phyloP scores from a whole-genome alignment of 2,797 vertebrate genomes.

The Melanotaenia parkinsoni region DNA sequence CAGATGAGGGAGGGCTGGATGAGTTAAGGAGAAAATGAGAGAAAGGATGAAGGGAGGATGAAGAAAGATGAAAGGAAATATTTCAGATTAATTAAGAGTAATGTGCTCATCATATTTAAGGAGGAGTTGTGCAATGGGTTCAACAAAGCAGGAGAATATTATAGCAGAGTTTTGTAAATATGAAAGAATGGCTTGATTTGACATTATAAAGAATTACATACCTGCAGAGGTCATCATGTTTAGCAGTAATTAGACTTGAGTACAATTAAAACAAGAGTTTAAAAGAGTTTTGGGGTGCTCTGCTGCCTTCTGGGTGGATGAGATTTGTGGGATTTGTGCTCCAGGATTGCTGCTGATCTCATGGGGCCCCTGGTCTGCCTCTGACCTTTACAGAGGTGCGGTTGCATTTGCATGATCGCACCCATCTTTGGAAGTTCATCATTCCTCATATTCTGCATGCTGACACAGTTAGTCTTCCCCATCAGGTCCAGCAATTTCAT shows the following conservation, averaged over 20 bases:
- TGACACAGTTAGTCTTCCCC: no score
- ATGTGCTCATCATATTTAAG: slow-evolving; percentile 57
- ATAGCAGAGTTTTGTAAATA: slow-evolving; percentile 35
- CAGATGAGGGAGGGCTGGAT: slow-evolving; percentile 12
- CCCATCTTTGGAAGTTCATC: no score
- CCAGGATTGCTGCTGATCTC: no score
- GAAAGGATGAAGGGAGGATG: slow-evolving; percentile 22
- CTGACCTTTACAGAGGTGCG: no score
- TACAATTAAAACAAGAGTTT: slow-evolving; percentile 21
- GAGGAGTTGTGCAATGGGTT: slow-evolving; percentile 40
- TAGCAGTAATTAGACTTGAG: slow-evolving; percentile 27
- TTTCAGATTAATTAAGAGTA: slow-evolving; percentile 71
- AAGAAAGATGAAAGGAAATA: slow-evolving; percentile 39
- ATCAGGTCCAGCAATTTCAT: no score
- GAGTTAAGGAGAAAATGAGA: slow-evolving; percentile 4
- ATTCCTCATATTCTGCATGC: no score
- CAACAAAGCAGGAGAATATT: slow-evolving; percentile 42
- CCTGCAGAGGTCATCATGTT: slow-evolving; percentile 56
- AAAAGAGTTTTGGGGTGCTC: background rate
- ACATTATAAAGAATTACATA: slow-evolving; percentile 39
- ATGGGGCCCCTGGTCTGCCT: no score
- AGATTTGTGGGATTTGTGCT: no score
- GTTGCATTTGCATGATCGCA: no score
- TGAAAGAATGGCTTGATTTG: slow-evolving; percentile 41
- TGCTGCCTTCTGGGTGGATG: no score